Percentiles rank a stretch among this genome's conserved stretches.
Evolutionary conservation across 2,113 vertebrate species (phyloP).

Genomic region (Pollachius pollachius): DNA sequence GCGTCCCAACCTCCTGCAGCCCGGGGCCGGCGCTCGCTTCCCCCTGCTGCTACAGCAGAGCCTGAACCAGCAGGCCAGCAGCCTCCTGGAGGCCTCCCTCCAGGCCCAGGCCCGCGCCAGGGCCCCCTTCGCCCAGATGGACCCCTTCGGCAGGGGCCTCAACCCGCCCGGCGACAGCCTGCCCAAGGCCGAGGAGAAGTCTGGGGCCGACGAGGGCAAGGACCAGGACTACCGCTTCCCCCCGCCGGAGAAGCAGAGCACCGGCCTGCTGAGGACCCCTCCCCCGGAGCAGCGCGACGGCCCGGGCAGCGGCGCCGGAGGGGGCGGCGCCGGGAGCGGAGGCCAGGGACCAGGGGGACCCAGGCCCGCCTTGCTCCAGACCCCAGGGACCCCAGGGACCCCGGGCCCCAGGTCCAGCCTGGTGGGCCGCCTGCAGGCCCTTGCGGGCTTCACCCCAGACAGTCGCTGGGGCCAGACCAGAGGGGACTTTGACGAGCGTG

Average conservation of each 20-base stretch:
- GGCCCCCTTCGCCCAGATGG: slow-evolving; percentile 86
- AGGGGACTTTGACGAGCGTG: slow-evolving; percentile 95
- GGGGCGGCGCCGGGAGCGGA: slow-evolving; percentile 5
- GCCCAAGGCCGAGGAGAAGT: slow-evolving; percentile 81
- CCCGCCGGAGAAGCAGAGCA: slow-evolving; percentile 75
- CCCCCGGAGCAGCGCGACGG: slow-evolving; percentile 88
- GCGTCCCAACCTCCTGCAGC: slow-evolving; percentile 82
- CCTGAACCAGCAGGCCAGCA: slow-evolving; percentile 73
- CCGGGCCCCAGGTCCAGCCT: slow-evolving; percentile 59
- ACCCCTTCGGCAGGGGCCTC: slow-evolving; percentile 81
- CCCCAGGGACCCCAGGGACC: slow-evolving; percentile 65
- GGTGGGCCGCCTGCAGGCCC: slow-evolving; percentile 76
- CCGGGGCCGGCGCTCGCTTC: slow-evolving; percentile 79
- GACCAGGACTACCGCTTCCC: slow-evolving; percentile 98
- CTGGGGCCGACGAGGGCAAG: slow-evolving; percentile 85
- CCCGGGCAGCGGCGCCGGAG: slow-evolving; percentile 55
- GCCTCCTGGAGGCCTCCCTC: slow-evolving; percentile 81
- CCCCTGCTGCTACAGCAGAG: slow-evolving; percentile 87
- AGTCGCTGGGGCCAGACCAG: slow-evolving; percentile 89
- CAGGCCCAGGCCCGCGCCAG: slow-evolving; percentile 80
- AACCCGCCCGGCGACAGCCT: slow-evolving; percentile 77
- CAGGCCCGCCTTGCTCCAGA: slow-evolving; percentile 67
- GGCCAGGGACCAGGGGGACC: slow-evolving; percentile 25
- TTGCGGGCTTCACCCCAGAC: slow-evolving; percentile 85
- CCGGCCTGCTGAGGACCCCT: slow-evolving; percentile 74